Percentiles rank a stretch among this genome's conserved stretches.
Evolutionary conservation across 2,113 vertebrate species (phyloP).

Genomic region (Sylvietta virens): DNA sequence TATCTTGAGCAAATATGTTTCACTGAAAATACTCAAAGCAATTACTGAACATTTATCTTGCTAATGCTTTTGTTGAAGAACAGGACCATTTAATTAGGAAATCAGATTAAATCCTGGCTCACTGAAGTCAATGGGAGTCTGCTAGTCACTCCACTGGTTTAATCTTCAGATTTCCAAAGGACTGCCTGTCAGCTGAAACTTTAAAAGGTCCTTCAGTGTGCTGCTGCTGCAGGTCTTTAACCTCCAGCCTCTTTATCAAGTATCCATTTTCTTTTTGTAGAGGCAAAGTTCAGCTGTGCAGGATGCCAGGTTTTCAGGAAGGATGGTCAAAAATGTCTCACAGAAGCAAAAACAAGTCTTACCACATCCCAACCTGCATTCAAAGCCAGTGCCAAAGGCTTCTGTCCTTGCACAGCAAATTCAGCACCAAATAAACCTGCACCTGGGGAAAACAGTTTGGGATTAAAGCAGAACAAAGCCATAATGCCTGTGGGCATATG

Average conservation of each 20-base stretch:
- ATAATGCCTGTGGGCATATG: background rate
- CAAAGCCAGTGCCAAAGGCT: fast-evolving
- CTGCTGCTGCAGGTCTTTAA: background rate
- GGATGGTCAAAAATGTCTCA: background rate
- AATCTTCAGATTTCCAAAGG: background rate
- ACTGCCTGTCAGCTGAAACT: background rate
- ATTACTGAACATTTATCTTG: background rate
- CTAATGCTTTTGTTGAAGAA: background rate
- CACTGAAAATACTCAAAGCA: background rate
- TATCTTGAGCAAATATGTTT: background rate
- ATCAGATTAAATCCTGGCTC: background rate
- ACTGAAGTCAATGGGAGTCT: background rate
- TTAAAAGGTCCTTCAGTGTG: background rate
- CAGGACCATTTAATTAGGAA: background rate
- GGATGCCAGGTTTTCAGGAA: background rate
- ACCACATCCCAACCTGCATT: background rate
- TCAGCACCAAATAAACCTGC: background rate
- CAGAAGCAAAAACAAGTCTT: background rate
- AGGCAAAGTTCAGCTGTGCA: background rate
- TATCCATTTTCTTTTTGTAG: background rate
- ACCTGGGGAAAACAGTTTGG: background rate
- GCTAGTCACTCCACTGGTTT: background rate
- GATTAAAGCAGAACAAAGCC: background rate
- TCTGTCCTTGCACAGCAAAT: background rate
- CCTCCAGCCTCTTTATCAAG: background rate